A percentile compares a stretch with the other conserved stretches of the same genome.
Conservation (phyloP, 2,113 vertebrate genomes). For the Phodopus roborovskii region DNA sequence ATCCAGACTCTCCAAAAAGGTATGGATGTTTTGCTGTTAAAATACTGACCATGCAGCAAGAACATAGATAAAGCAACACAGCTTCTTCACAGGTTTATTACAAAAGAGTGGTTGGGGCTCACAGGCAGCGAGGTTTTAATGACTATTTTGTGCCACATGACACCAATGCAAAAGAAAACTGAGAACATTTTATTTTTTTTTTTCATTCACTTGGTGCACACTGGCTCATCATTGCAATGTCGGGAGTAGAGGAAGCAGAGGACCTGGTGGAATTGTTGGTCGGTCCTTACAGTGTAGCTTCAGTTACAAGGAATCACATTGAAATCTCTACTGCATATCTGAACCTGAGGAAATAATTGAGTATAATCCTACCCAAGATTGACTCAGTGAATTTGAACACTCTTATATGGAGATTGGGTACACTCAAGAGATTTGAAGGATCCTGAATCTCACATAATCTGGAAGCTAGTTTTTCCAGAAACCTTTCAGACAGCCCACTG, state of each 20-base stretch:
- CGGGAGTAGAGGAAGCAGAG: rapidly evolving
- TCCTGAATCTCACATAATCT: not conserved
- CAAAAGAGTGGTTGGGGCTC: not conserved
- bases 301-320: not conserved
- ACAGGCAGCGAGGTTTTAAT: not conserved
- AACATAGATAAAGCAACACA: too few relatives aligned
- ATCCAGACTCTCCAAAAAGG: not conserved
- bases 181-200: not conserved
- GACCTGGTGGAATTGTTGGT: not conserved
- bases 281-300: not conserved
- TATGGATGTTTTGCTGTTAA: not conserved
- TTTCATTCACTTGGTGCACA: not conserved
- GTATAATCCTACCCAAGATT: not conserved
- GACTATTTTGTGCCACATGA: not conserved
- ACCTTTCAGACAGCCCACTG: not conserved
- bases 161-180: not conserved
- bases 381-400: not conserved
- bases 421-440: not conserved
- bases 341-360: not conserved
- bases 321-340: not conserved
- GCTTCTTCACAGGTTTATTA: too few relatives aligned
- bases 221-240: not conserved
- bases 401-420: not conserved
- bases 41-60: not conserved
- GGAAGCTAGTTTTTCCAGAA: not conserved